Conservation (phyloP, 2,888 invertebrate genomes). For the Theretra japonica region DNA sequence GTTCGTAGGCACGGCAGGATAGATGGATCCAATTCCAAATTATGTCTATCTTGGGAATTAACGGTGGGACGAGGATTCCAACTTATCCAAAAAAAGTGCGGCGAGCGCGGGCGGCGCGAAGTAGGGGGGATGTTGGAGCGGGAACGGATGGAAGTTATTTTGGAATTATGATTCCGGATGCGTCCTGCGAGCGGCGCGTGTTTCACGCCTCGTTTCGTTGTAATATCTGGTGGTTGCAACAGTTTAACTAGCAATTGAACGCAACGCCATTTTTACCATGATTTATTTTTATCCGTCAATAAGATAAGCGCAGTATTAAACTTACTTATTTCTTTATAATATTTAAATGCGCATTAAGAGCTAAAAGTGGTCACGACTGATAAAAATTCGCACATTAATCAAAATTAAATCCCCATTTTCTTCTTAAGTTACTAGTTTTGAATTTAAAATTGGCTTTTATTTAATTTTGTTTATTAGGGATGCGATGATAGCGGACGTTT, state of each 20-base stretch:
- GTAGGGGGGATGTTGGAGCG: slow-evolving; percentile 50
- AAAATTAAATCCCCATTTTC: slow-evolving; percentile 3
- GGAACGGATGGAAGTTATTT: slow-evolving; percentile 79
- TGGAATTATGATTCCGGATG: slow-evolving; percentile 85
- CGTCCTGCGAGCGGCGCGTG: slow-evolving; percentile 76
- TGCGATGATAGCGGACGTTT: not conserved
- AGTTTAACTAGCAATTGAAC: slow-evolving; percentile 64
- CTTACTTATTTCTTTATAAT: not conserved
- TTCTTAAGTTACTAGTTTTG: not conserved
- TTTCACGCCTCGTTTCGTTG: slow-evolving; percentile 81
- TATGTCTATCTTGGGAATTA: slow-evolving; percentile 86
- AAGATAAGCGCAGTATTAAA: not conserved
- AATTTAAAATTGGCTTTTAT: slow-evolving; percentile 8
- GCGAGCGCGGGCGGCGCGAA: slow-evolving; percentile 57
- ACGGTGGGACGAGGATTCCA: slow-evolving; percentile 82
- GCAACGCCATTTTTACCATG: slow-evolving; percentile 55
- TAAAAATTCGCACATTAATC: slow-evolving; percentile 2
- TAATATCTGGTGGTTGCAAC: slow-evolving; percentile 74
- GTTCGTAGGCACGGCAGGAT: slow-evolving; percentile 79
- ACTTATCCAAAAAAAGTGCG: slow-evolving; percentile 81
- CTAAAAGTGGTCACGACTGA: not conserved
- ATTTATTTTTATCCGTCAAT: slow-evolving; percentile 24
- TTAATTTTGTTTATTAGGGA: not conserved
- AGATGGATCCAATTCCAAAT: slow-evolving; percentile 86
- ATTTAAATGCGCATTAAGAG: not conserved